These are phyloP conservation scores for Apodemus speciosus DNA, from an alignment of 2,113 vertebrate species.

Conservation along the genomic window DNA sequence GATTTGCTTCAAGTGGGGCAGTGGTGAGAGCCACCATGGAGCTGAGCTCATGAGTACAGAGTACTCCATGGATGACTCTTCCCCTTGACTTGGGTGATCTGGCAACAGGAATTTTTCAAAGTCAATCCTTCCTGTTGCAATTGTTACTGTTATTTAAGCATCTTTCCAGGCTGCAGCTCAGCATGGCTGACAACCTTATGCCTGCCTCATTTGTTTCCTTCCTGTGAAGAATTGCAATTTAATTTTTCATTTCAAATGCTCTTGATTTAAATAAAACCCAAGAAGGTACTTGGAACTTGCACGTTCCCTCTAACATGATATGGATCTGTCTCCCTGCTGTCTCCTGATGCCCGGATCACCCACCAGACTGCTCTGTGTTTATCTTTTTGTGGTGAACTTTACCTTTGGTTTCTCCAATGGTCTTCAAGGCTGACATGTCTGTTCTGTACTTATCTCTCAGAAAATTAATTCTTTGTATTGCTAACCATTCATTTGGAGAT, in stretches of 20 bases:
- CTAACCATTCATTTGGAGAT: neutral
- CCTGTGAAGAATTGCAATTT: neutral
- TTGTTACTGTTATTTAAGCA: neutral
- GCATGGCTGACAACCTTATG: neutral
- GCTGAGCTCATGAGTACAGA: neutral
- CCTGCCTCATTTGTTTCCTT: neutral
- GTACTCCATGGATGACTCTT: neutral
- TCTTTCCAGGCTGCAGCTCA: neutral
- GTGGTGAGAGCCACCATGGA: neutral
- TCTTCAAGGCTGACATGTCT: neutral
- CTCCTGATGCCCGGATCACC: neutral
- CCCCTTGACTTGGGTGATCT: neutral
- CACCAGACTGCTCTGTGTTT: neutral
- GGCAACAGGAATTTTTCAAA: neutral
- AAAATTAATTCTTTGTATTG: neutral
- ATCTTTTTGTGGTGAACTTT: neutral
- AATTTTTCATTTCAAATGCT: neutral
- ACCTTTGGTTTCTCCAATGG: neutral
- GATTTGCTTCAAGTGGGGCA: neutral
- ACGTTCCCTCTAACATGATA: neutral
- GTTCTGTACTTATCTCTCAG: neutral
- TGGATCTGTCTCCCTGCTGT: rapidly evolving
- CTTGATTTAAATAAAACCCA: neutral
- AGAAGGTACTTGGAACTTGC: neutral
- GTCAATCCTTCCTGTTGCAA: neutral